Conservation (phyloP, 2,888 invertebrate genomes). For the Callyntrura sp. region DNA sequence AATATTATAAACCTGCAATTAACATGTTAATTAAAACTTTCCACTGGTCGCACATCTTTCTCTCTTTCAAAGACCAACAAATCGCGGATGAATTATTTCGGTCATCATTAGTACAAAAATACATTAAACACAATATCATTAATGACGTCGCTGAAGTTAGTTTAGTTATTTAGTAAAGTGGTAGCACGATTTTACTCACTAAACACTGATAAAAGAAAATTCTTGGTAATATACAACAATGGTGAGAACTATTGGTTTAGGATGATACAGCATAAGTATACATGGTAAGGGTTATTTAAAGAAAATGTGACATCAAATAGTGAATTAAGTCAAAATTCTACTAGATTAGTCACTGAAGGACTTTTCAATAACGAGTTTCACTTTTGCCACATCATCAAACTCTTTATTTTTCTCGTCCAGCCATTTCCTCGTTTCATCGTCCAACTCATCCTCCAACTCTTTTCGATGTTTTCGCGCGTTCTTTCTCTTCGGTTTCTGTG, state of each 20-base stretch:
- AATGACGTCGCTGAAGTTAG: too few species aligned
- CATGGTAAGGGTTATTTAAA: not conserved
- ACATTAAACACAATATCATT: too few species aligned
- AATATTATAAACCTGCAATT: too few species aligned
- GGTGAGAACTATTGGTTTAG: not conserved
- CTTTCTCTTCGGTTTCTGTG: conserved; percentile 38
- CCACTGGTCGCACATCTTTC: too few species aligned
- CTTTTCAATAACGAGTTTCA: conserved; percentile 76
- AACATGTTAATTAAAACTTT: too few species aligned
- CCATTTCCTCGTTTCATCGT: conserved; percentile 75
- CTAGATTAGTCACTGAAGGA: conserved; percentile 49
- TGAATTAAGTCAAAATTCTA: not conserved
- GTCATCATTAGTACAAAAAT: too few species aligned
- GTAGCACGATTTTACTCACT: conserved; percentile 68
- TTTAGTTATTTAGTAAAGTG: too few species aligned
- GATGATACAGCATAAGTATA: conserved; percentile 49
- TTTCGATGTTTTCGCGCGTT: not conserved
- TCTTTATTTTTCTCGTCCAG: conserved; percentile 79
- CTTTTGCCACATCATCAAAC: conserved; percentile 78
- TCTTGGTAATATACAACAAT: not conserved
- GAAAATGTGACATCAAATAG: not conserved
- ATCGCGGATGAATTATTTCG: too few species aligned
- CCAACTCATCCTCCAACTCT: conserved; percentile 48
- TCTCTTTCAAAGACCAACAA: too few species aligned
- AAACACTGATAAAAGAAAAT: conserved; percentile 18